A percentile compares a stretch with the other conserved stretches of the same genome.
Evolutionary conservation across 2,888 invertebrate species (phyloP).

Genomic region (Aethes cnicana): DNA sequence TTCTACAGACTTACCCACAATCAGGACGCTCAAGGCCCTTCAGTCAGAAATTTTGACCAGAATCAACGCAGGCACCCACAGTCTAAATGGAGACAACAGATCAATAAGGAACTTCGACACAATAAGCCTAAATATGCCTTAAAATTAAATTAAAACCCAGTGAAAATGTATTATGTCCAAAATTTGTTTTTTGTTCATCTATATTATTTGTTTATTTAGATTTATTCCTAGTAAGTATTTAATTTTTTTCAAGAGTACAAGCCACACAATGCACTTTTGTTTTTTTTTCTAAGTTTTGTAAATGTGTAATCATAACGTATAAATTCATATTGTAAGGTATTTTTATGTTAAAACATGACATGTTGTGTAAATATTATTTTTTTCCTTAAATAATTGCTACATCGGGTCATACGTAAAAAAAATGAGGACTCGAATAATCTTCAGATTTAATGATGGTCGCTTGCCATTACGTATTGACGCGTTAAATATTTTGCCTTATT

Average conservation of each 20-base stretch:
- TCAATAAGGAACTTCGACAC: slow-evolving; percentile 74
- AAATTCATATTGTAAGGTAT: slow-evolving; percentile 34
- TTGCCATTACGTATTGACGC: slow-evolving; percentile 58
- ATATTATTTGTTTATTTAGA: slow-evolving; percentile 6
- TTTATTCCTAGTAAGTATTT: slow-evolving; percentile 8
- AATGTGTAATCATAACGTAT: slow-evolving; percentile 2
- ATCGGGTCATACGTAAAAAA: slow-evolving; percentile 42
- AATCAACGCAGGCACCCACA: slow-evolving; percentile 74
- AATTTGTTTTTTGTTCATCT: not conserved
- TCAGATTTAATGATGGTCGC: slow-evolving; percentile 46
- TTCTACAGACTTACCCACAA: slow-evolving; percentile 86
- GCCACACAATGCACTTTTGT: not conserved
- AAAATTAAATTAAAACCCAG: slow-evolving; percentile 12
- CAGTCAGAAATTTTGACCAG: slow-evolving; percentile 86
- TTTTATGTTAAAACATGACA: slow-evolving; percentile 48
- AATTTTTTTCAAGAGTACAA: slow-evolving; percentile 11
- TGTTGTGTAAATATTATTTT: slow-evolving; percentile 42
- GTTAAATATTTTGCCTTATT: slow-evolving; percentile 39
- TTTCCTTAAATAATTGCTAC: slow-evolving; percentile 25
- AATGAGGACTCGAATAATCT: slow-evolving; percentile 55
- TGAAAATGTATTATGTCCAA: not conserved
- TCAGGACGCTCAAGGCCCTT: slow-evolving; percentile 87
- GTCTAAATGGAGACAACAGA: slow-evolving; percentile 64
- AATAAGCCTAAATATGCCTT: slow-evolving; percentile 78
- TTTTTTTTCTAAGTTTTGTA: slow-evolving; percentile 15